These are phyloP conservation scores for Gasteruption jaculator DNA, from an alignment of 2,888 invertebrate species.

Conservation along the genomic window DNA sequence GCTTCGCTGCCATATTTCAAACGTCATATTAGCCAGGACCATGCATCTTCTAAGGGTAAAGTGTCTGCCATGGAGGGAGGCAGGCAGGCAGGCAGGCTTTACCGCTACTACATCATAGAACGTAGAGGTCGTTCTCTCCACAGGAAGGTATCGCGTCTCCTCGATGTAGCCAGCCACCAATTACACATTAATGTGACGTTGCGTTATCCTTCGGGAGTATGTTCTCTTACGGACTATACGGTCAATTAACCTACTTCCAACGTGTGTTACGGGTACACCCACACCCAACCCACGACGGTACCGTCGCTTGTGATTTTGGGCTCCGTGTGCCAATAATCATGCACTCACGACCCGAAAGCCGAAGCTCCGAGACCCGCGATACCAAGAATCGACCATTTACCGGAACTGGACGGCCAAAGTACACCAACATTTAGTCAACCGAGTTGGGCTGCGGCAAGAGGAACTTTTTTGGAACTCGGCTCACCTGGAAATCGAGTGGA, in stretches of 20 bases:
- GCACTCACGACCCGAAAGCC: too few relatives aligned
- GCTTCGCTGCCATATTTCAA: constrained; percentile 38
- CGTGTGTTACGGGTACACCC: too few relatives aligned
- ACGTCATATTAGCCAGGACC: constrained; percentile 44
- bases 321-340: too few relatives aligned
- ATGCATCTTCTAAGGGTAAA: constrained; percentile 43
- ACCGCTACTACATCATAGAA: constrained; percentile 38
- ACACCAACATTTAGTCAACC: too few relatives aligned
- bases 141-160: constrained; percentile 33
- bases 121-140: constrained; percentile 27
- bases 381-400: too few relatives aligned
- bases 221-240: constrained; percentile 23
- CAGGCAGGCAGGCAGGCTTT: constrained; percentile 31
- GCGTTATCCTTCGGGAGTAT: constrained; percentile 33
- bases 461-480: too few relatives aligned
- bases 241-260: constrained; percentile 40
- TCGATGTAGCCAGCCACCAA: constrained; percentile 34
- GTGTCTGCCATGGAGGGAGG: constrained; percentile 41
- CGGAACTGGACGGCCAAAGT: too few relatives aligned
- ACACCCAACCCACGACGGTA: too few relatives aligned
- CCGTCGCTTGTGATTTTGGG: too few relatives aligned
- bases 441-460: too few relatives aligned
- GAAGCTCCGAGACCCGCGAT: too few relatives aligned
- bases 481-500: too few relatives aligned
- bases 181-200: constrained; percentile 40